Evolutionary conservation across 2,797 vertebrate species (phyloP), one percentile per base, ranked within the genome.

Genomic region (Falco novaeseelandiae): DNA sequence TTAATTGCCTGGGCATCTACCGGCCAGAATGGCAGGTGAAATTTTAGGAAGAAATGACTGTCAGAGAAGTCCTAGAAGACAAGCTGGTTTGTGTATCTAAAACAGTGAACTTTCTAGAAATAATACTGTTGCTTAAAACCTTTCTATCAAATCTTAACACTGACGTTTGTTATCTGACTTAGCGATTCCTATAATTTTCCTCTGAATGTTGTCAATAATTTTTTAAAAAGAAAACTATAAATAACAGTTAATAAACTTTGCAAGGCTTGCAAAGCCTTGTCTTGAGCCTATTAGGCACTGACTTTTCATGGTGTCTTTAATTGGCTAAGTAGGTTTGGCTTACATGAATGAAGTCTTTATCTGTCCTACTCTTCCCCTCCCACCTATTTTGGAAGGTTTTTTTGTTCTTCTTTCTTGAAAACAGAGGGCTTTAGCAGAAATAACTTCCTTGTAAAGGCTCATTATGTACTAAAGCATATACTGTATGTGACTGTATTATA

Each of bases 271-370:
- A 40, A 40, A 40, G 40, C 96, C 97, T 97, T 92, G 95, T 90
- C 94, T 95, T 94, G 90, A 97, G 95, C 95, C 96, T 95, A 61
- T 97, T 95, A 97, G 95, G 93, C 96, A 66, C 94, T 98, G 97
- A 98, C 97, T 98, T 98, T 95, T 95, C 97, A 95, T 97, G 86
- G 90, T 94, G 92, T 59, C 94, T 96, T 97, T 98, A 98, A 98
- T 98, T 98, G 98, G 97, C 95, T 97, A 94, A 97, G 96, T 88
- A 93, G 97, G 97, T 97, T 94, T 96, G 96, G 97, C 91, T 94
- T 93, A 93, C 95, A 94, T 97, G 97, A 97, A 97, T 98, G 96
- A 93, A 92, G 94, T 82, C 96, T 97, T 98, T 97, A 97, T 98
- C 96, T 97, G 59, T 71, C 69, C 78, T 76, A 44, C 72, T 90